Base-by-base conservation (phyloP, 2,888 invertebrate species). In the Eilema depressum region DNA sequence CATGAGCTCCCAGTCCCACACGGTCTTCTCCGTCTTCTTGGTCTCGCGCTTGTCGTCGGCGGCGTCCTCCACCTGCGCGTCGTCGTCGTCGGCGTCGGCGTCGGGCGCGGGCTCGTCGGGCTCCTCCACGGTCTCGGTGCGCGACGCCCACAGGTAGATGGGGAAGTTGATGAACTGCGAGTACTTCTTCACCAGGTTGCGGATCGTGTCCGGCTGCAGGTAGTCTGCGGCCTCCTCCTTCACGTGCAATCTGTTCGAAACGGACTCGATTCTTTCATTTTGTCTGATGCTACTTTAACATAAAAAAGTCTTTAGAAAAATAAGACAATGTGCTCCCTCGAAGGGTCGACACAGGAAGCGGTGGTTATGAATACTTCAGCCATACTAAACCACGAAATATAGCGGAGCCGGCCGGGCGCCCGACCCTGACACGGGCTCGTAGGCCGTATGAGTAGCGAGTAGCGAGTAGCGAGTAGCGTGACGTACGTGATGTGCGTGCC, bases 141-240 rank as follows among this genome's bases (percentile, higher is more conserved):
- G 96, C 84, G 96, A 96, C 71, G 97, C 97, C 99, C 99, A 99
- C 91, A 99, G 94, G 93, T 98, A 98, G 91, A 99, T 99, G 75
- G 99, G 98, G 96, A 99, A 99, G 94, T 99, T 99, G 91, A 99
- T 99, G 95, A 99, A 99, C 96, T 99, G 99, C 8, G 99, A 99
- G 95, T 99, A 99, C 93, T 99, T 99, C 95, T 98, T 98, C 76
- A 99, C 98, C 74, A 99, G 96, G 84, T 97, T 97, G 85, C 97
- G 97, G 82, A 99, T 96, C 0, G 99, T 99, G 87, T 98, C 98
- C 78, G 98, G 96, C 93, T 99, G 99, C 86, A 99, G 94, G 96
- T 98, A 99, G 95, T 99, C 99, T 80, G 97, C 96, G 30, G 99
- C 99, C 96, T 99, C 99, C 84, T 99, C 98, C 95, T 99, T 99